phyloP scores from a whole-genome alignment of 2,888 invertebrate species.

The Pocota personata region DNA sequence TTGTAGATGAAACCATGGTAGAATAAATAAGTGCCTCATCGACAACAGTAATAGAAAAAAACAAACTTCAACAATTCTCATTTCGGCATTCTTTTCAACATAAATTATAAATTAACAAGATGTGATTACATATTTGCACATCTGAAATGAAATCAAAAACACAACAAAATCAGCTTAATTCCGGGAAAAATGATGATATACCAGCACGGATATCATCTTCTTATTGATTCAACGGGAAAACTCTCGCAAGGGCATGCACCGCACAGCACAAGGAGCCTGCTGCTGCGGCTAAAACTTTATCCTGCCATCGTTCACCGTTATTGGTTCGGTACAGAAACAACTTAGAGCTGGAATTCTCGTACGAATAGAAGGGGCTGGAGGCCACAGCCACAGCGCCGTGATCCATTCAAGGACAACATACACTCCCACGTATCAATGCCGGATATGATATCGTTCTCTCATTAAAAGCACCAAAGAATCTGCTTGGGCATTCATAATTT shows the following conservation, averaged over 20 bases:
- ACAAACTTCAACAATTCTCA: neutral
- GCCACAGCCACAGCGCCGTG: neutral
- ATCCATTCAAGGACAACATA: constrained; percentile 12
- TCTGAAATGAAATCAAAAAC: constrained; percentile 29
- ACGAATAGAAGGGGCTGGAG: neutral
- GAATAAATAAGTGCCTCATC: too few relatives aligned
- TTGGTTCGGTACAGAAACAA: constrained; percentile 22
- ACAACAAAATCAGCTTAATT: constrained; percentile 29
- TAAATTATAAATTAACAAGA: constrained; percentile 45
- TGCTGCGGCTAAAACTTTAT: constrained; percentile 27
- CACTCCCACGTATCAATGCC: constrained; percentile 13
- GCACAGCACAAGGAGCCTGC: neutral
- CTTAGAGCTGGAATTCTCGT: neutral
- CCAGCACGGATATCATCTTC: neutral
- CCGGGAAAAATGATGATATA: neutral
- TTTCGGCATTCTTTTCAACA: constrained; percentile 1
- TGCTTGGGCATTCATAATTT: constrained; percentile 40
- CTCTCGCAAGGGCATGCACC: neutral
- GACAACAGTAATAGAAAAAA: neutral
- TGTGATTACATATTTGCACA: constrained; percentile 44
- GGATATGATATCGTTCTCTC: constrained; percentile 29
- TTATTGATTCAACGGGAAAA: constrained; percentile 18
- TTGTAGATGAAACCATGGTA: too few relatives aligned
- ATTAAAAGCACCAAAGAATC: constrained; percentile 23
- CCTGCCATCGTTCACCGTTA: constrained; percentile 15